A percentile compares a stretch with the other conserved stretches of the same genome.
Evolutionary conservation across 2,888 invertebrate species (phyloP).

Genomic region (Netelia fuscicornis): DNA sequence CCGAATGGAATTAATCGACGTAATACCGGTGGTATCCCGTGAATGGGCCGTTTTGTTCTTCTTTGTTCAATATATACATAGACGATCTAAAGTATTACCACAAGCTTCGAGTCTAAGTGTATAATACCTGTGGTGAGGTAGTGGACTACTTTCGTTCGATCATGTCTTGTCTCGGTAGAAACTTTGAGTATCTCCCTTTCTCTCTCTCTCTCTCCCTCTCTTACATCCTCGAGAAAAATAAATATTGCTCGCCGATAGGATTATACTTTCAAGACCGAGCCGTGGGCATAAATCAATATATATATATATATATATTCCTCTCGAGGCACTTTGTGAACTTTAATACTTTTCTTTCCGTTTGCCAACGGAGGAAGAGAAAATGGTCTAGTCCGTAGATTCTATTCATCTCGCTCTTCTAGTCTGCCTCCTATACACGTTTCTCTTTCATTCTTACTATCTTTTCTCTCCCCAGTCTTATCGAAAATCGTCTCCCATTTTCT

Average conservation of each 20-base stretch:
- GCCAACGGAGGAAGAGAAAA: background rate
- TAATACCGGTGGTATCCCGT: background rate
- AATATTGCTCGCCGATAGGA: conserved; percentile 49
- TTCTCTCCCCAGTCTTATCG: conserved; percentile 21
- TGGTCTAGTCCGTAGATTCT: background rate
- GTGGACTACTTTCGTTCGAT: conserved; percentile 50
- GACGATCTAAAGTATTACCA: background rate
- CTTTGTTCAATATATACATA: background rate
- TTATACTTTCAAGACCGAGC: conserved; percentile 20
- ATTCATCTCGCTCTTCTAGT: background rate
- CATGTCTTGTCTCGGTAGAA: conserved; percentile 38
- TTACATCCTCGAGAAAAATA: conserved; percentile 24
- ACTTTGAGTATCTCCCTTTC: conserved; percentile 23
- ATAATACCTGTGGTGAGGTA: conserved; percentile 7
- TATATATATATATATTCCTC: background rate
- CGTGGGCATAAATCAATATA: conserved; percentile 18
- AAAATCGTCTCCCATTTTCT: conserved; percentile 22
- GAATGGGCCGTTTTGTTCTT: background rate
- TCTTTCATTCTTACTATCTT: conserved; percentile 38
- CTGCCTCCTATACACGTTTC: background rate
- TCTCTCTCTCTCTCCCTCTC: background rate
- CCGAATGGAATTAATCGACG: background rate
- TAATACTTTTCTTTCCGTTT: conserved; percentile 37
- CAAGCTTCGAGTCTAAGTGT: background rate
- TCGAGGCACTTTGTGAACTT: conserved; percentile 37